Conservation (phyloP, 2,888 invertebrate genomes). For the Andrena trimmerana region DNA sequence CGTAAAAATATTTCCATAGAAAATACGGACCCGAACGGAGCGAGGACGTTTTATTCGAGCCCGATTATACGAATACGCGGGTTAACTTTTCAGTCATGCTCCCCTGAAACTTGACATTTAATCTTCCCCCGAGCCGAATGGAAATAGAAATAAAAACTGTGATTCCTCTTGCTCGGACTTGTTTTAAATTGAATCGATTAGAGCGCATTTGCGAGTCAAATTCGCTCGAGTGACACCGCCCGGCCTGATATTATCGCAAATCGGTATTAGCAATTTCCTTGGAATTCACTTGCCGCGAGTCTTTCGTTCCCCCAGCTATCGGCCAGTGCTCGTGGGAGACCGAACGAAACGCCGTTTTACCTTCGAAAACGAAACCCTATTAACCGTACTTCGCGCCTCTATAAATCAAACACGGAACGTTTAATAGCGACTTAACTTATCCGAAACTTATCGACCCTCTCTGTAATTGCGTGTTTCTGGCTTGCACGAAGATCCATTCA, state of each 20-base stretch:
- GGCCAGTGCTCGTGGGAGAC: too few species aligned
- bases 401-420: conserved; percentile 55
- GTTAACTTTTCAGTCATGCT: conserved; percentile 31
- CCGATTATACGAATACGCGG: conserved; percentile 42
- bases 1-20: conserved; percentile 46
- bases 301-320: too few species aligned
- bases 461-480: conserved; percentile 43
- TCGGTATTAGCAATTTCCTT: not conserved
- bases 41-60: conserved; percentile 27
- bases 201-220: not conserved
- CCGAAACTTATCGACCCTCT: conserved; percentile 38
- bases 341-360: too few species aligned
- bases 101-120: conserved; percentile 24
- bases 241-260: not conserved
- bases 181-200: not conserved
- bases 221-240: not conserved
- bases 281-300: too few species aligned
- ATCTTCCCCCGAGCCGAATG: conserved; percentile 9
- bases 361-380: not conserved
- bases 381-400: conserved; percentile 20
- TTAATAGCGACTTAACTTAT: conserved; percentile 50
- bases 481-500: conserved; percentile 47
- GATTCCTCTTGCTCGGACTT: not conserved
- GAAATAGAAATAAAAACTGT: conserved; percentile 1
- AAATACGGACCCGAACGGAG: conserved; percentile 15